Base-by-base conservation (phyloP, 2,888 invertebrate species). In the Altica lythri region DNA sequence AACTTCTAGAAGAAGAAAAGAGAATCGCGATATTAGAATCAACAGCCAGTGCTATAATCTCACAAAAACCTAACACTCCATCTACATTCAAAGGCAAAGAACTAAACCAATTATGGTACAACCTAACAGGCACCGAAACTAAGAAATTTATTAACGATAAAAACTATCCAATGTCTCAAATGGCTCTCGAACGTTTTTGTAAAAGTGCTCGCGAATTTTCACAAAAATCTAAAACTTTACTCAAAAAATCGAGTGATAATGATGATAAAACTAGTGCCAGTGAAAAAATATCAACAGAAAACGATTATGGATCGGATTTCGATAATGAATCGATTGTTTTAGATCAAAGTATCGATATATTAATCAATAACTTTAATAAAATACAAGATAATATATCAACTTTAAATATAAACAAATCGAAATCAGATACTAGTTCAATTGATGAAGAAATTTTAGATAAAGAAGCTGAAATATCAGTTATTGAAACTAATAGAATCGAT, bases 1-100 rank as follows among this genome's bases (percentile, higher is more conserved):
- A 78, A 48, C 71, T 82, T 18, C 73, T 80, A 61, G 77, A 78
- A 58, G 81, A 81, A 72, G 81, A 82, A 70, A 74, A 74, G 48
- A 77, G 79, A 62, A 78, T 82, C 25, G 66, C 73, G 42, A 76
- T 78, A 64, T 68, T 81, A 64, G 81, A 81, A 69, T 70, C 70
- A 57, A 73, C 75, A n/a, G 74, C 75, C 10, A 74, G 66, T 43
- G 64, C 67, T 12, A 68, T 75, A 14, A 68, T 74, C 37, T 69
- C 67, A 47, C 68, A 68, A 59, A 64, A 60, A 47, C 67, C 68
- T 38, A 65, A 49, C 44, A 52, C 48, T 5, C n/a, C 40, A 12
- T 12, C 22, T 17, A 45, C 45, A 30, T 13, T 70, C 53, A 69
- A 60, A 45, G 79, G 78, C 6, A 65, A 63, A 6, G 75, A 77